phyloP scores from a whole-genome alignment of 2,888 invertebrate species.

The Poecilobothrus nobilitatus region DNA sequence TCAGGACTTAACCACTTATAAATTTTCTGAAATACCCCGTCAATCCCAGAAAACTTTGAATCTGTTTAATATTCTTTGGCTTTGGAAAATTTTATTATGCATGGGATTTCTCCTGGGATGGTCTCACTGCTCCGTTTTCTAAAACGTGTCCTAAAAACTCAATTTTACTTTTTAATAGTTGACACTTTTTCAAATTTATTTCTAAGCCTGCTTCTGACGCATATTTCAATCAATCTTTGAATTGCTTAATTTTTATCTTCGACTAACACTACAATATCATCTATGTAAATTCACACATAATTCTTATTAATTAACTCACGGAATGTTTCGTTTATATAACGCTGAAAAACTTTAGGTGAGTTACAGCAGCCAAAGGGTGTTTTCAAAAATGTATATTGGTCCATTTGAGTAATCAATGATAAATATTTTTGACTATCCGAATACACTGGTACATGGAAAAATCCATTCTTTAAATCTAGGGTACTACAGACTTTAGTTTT shows the following conservation, averaged over 20 bases:
- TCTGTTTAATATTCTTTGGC: too few species aligned
- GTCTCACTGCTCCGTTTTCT: slow-evolving; percentile 18
- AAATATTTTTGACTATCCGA: too few species aligned
- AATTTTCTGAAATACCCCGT: slow-evolving; percentile 18
- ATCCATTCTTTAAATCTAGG: too few species aligned
- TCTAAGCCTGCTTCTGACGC: slow-evolving; percentile 15
- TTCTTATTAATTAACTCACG: slow-evolving; percentile 21
- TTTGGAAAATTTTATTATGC: slow-evolving; percentile 10
- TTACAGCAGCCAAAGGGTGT: slow-evolving; percentile 20
- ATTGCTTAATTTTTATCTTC: slow-evolving; percentile 21
- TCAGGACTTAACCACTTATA: slow-evolving; percentile 16
- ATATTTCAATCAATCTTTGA: slow-evolving; percentile 13
- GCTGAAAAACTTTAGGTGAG: slow-evolving; percentile 22
- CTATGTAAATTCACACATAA: slow-evolving; percentile 21
- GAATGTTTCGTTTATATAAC: slow-evolving; percentile 19
- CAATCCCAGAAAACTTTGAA: too few species aligned
- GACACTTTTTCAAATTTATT: slow-evolving; percentile 24
- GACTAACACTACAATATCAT: slow-evolving; percentile 23
- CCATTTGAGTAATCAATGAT: too few species aligned
- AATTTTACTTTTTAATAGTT: slow-evolving; percentile 20
- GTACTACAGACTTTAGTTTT: too few species aligned
- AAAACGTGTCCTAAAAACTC: slow-evolving; percentile 21
- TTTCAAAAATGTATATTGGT: too few species aligned
- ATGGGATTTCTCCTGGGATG: slow-evolving; percentile 15
- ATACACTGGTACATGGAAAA: too few species aligned